phyloP scores from a whole-genome alignment of 2,888 invertebrate genomes.

The Congeria kusceri region DNA sequence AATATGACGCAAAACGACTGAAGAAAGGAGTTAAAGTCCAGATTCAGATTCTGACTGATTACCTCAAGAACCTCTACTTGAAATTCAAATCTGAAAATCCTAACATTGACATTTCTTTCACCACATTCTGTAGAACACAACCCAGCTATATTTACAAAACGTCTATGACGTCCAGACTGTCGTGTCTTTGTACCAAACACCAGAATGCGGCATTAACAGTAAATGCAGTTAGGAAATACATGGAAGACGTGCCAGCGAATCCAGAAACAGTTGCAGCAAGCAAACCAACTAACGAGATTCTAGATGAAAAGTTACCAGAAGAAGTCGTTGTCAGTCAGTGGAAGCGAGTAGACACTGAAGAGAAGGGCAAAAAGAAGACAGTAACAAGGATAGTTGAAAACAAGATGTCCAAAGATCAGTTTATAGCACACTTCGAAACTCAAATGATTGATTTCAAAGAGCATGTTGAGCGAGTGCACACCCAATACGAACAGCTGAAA shows the following conservation, averaged over 20 bases:
- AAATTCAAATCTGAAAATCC: background rate
- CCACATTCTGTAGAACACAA: constrained; percentile 30
- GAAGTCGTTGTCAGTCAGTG: constrained; percentile 35
- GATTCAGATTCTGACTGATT: constrained; percentile 26
- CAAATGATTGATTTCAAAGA: constrained; percentile 32
- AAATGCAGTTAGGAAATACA: constrained; percentile 18
- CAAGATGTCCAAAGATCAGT: constrained; percentile 11
- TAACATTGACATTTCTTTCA: constrained; percentile 10
- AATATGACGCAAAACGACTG: constrained; percentile 34
- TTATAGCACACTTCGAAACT: constrained; percentile 15
- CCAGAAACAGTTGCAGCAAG: constrained; percentile 34
- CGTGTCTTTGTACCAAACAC: constrained; percentile 50
- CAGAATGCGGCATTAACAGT: constrained; percentile 57
- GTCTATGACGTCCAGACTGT: constrained; percentile 38
- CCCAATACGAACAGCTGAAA: constrained; percentile 28
- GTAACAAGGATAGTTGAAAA: constrained; percentile 45
- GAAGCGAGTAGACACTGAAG: constrained; percentile 42
- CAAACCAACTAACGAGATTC: constrained; percentile 4
- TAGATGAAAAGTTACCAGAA: constrained; percentile 22
- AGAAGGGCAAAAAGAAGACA: constrained; percentile 37
- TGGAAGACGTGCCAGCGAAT: constrained; percentile 28
- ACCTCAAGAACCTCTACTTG: constrained; percentile 15
- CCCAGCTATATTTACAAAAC: constrained; percentile 32
- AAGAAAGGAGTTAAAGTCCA: too few relatives aligned
- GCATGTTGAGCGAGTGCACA: constrained; percentile 35